Evolutionary conservation across 2,797 vertebrate species (phyloP), one percentile per base, ranked within the genome.

Genomic region (Acanthurus lineatus): DNA sequence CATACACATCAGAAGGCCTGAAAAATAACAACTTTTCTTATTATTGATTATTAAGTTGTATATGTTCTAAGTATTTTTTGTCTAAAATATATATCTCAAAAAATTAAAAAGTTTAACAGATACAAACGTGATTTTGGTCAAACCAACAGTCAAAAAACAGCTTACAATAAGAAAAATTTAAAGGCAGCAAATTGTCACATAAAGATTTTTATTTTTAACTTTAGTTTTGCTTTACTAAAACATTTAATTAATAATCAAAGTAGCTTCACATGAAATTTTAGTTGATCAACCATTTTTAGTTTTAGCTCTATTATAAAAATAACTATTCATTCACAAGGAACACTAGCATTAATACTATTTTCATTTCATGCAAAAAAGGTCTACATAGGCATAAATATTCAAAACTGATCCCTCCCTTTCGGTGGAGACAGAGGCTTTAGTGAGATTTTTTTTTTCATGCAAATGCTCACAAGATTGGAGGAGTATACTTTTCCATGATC

Each of bases 341-440:
- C n/a, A 51, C 25, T 11, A n/a, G 1, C 2, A 42, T 49, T n/a
- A 44, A 6, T 4, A n/a, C 6, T 20, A 42, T 56, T 64, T 44
- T 0, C 16, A 59, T 19, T n/a, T 5, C 6, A 66, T 63, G 19
- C 20, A 75, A 75, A 79, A 14, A 9, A 16, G 40, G 16, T 73
- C 5, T 54, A 9, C 14, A 20, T 15, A 25, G 10, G 63, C 7
- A n/a, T n/a, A 2, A 7, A 57, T 14, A 82, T 71, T 56, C 52
- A 81, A 81, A 88, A n/a, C 48, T 1, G 25, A 67, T 6, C 59
- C 20, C 51, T 7, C 9, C 7, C 10, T 4, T 44, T 45, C 17
- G 38, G 53, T 40, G 20, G 11, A 12, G 20, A 48, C 12, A 52
- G 56, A 64, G 0, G 3, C 14, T 22, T 68, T 32, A 9, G 1